phyloP scores from a whole-genome alignment of 2,888 invertebrate species.

The Oscheius sp. region DNA sequence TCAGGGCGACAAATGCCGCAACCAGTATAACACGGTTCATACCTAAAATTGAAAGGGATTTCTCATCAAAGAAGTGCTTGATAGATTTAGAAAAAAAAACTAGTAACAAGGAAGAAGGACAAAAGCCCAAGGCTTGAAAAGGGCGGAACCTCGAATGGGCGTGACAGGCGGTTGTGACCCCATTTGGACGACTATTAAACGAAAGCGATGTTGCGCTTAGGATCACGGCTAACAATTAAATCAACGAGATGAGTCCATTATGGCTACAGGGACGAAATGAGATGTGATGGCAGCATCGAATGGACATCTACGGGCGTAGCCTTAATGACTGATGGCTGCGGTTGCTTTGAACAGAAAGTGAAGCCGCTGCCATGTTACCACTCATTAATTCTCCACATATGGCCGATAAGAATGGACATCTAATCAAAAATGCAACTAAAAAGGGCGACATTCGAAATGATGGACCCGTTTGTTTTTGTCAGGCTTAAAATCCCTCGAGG shows the following conservation, averaged over 20 bases:
- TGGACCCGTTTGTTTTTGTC: constrained; percentile 12
- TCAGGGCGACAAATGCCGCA: constrained; percentile 7
- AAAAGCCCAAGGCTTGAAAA: constrained; percentile 30
- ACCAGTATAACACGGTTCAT: constrained; percentile 31
- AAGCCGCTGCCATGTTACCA: constrained; percentile 7
- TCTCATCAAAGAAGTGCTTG: neutral
- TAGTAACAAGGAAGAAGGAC: neutral
- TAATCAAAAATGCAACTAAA: constrained; percentile 10
- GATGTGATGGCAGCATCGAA: neutral
- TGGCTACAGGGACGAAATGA: neutral
- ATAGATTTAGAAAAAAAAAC: neutral
- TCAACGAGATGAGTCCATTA: constrained; percentile 6
- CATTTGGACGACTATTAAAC: constrained; percentile 33
- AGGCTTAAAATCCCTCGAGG: constrained; percentile 14
- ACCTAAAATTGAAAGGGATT: constrained; percentile 12
- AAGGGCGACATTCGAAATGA: neutral
- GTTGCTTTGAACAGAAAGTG: constrained; percentile 19
- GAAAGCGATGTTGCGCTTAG: constrained; percentile 35
- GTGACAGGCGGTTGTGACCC: constrained; percentile 36
- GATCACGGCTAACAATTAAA: constrained; percentile 29
- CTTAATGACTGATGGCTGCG: constrained; percentile 10
- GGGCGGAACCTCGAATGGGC: constrained; percentile 30
- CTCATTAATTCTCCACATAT: neutral
- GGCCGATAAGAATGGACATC: neutral
- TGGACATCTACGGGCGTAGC: constrained; percentile 5